These are phyloP conservation scores for Phyllotis vaccarum DNA, from an alignment of 2,797 vertebrate species.

Conservation along the genomic window DNA sequence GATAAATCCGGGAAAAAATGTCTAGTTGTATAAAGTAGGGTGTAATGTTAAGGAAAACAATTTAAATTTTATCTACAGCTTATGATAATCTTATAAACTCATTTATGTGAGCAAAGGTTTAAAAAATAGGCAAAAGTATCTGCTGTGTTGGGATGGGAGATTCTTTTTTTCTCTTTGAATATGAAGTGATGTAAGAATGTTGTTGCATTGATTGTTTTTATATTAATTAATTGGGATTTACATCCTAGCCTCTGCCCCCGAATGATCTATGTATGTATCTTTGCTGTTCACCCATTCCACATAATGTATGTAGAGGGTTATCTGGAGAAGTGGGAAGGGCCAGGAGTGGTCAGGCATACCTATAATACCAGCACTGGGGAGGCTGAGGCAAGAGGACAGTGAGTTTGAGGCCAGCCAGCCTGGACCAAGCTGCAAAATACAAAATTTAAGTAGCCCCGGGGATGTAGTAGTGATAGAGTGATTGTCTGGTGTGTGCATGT, in stretches of 20 bases:
- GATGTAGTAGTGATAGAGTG: neutral
- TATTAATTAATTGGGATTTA: constrained; percentile 3
- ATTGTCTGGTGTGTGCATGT: neutral
- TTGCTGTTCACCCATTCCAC: neutral
- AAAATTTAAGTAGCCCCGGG: neutral
- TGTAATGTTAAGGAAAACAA: constrained; percentile 5
- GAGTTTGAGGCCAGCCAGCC: neutral
- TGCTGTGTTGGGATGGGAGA: neutral
- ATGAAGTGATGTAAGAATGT: too few species aligned
- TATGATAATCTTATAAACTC: neutral
- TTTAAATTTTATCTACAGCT: neutral
- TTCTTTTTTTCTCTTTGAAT: constrained; percentile 25
- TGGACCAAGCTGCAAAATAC: neutral
- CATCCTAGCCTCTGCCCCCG: neutral
- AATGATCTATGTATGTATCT: neutral
- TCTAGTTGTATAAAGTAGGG: neutral
- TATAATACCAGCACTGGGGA: neutral
- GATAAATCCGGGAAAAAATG: neutral
- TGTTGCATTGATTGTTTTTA: constrained; percentile 43
- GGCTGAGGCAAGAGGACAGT: neutral
- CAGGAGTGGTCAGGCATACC: neutral
- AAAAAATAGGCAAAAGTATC: constrained; percentile 16
- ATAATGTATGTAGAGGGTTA: neutral
- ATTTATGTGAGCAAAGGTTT: neutral
- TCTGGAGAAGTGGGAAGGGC: neutral